phyloP scores from a whole-genome alignment of 2,888 invertebrate genomes.

The Macaria liturata region DNA sequence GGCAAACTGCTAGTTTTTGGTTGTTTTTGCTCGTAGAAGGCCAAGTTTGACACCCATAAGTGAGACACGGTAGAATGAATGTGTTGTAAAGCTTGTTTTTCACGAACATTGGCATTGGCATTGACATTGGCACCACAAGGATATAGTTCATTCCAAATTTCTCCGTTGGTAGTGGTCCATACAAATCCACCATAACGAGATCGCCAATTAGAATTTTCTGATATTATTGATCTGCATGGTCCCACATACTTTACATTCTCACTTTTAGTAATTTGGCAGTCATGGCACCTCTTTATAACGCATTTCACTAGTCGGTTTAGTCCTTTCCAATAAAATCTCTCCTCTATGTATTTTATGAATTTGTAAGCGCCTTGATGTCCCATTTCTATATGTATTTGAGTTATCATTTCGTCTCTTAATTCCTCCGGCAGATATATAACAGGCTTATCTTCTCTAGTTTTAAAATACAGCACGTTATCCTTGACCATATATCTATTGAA shows the following conservation, averaged over 20 bases:
- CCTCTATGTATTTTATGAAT: not conserved
- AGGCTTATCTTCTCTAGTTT: not conserved
- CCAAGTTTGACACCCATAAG: too few species aligned
- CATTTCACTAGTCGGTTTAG: not conserved
- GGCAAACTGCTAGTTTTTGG: too few species aligned
- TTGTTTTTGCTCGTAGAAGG: too few species aligned
- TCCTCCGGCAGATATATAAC: slow-evolving; percentile 3
- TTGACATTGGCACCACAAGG: too few species aligned
- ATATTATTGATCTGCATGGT: not conserved
- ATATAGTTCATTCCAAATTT: slow-evolving; percentile 1
- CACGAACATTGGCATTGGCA: too few species aligned
- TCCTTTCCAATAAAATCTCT: not conserved
- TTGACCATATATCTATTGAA: not conserved
- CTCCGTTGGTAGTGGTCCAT: not conserved
- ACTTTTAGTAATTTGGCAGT: not conserved
- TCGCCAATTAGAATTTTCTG: slow-evolving; percentile 1
- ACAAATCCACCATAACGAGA: slow-evolving; percentile 1
- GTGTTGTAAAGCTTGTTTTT: too few species aligned
- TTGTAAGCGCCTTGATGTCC: not conserved
- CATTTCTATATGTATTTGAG: not conserved
- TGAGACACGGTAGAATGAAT: too few species aligned
- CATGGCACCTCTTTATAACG: not conserved
- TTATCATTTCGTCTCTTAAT: not conserved
- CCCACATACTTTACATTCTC: not conserved
- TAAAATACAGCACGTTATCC: not conserved